Evolutionary conservation across 2,113 vertebrate genomes (phyloP).

Genomic region (Mobula birostris): DNA sequence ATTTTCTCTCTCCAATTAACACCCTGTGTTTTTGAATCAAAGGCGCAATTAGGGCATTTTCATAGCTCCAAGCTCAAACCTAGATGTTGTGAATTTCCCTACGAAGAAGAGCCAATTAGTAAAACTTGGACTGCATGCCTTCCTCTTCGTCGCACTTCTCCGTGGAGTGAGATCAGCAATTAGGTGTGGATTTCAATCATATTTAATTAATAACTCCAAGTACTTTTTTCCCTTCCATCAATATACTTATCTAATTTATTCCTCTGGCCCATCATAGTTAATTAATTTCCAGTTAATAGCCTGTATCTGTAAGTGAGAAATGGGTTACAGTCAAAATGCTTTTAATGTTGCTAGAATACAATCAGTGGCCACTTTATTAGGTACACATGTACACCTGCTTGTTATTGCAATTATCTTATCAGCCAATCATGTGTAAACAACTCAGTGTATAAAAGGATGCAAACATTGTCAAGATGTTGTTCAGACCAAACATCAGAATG

Average conservation of each 20-base stretch:
- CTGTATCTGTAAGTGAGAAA: not conserved
- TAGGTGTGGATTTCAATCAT: constrained; percentile 19
- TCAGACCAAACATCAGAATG: no score
- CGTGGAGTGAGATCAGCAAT: constrained; percentile 22
- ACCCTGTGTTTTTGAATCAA: not conserved
- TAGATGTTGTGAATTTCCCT: not conserved
- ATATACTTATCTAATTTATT: not conserved
- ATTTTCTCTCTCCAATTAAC: not conserved
- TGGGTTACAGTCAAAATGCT: not conserved
- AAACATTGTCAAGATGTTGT: no score
- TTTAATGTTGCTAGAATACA: not conserved
- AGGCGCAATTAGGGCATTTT: not conserved
- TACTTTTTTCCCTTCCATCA: not conserved
- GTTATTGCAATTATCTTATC: no score
- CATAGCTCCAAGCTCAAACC: not conserved
- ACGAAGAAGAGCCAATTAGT: constrained; percentile 14
- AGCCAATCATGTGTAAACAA: no score
- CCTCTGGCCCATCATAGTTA: not conserved
- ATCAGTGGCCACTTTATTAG: no score
- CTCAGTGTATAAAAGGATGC: no score
- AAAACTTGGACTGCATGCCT: constrained; percentile 5
- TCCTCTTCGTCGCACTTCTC: not conserved
- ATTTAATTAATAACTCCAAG: not conserved
- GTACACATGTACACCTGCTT: no score
- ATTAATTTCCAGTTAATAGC: not conserved